phyloP scores from a whole-genome alignment of 53 echinoderm and acorn worm genomes.

The Echinometra lucunter region DNA sequence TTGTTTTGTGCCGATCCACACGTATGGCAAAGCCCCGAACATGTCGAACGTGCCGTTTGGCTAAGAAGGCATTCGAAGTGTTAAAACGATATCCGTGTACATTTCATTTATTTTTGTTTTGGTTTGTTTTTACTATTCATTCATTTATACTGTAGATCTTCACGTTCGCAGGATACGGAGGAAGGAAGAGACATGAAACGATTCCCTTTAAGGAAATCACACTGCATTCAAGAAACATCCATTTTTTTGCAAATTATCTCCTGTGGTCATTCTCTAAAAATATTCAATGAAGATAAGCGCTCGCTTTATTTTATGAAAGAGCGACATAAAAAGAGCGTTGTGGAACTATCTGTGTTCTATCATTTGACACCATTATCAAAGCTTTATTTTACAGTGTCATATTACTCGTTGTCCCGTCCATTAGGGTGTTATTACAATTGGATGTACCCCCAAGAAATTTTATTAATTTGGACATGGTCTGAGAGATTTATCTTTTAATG shows the following conservation, averaged over 20 bases:
- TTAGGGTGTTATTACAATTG: neutral
- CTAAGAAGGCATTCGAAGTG: too few species aligned
- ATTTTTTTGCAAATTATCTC: neutral
- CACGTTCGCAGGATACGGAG: neutral
- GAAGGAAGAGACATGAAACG: neutral
- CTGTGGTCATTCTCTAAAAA: neutral
- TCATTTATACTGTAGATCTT: too few species aligned
- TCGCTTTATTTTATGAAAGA: neutral
- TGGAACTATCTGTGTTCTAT: neutral
- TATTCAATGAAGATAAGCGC: neutral
- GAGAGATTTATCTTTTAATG: neutral
- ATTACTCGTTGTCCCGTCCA: neutral
- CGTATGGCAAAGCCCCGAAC: too few species aligned
- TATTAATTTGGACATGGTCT: neutral
- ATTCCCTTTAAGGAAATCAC: neutral
- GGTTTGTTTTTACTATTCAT: too few species aligned
- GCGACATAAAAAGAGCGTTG: neutral
- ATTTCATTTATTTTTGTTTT: too few species aligned
- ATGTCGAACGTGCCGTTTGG: too few species aligned
- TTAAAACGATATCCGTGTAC: too few species aligned
- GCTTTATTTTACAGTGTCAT: neutral
- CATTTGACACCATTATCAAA: neutral
- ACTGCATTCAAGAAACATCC: neutral
- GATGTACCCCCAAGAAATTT: neutral
- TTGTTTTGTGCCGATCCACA: too few species aligned